A percentile compares a stretch with the other conserved stretches of the same genome.
Conservation (phyloP, 2,888 invertebrate genomes). For the Cheilosia pagana region DNA sequence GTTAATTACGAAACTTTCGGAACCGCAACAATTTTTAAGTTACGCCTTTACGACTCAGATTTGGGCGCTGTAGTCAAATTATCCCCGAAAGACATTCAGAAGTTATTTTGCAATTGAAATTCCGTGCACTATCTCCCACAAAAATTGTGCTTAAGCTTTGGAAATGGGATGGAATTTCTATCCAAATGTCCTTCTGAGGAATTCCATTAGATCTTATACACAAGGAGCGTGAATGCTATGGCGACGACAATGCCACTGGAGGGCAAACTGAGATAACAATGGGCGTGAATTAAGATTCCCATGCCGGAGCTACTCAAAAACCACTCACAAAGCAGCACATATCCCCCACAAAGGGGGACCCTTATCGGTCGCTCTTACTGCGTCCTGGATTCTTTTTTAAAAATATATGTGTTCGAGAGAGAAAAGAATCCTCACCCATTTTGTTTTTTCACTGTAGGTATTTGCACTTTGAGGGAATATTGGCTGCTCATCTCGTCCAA, state of each 20-base stretch:
- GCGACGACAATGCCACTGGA: slow-evolving; percentile 8
- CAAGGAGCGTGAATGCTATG: slow-evolving; percentile 23
- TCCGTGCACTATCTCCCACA: slow-evolving; percentile 69
- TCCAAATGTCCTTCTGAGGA: slow-evolving; percentile 64
- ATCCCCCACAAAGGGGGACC: slow-evolving; percentile 38
- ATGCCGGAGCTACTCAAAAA: slow-evolving; percentile 63
- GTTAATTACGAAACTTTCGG: slow-evolving; percentile 72
- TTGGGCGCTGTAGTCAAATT: slow-evolving; percentile 46
- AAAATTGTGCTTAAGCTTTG: slow-evolving; percentile 61
- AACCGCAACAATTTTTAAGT: slow-evolving; percentile 72
- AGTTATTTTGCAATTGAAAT: slow-evolving; percentile 75
- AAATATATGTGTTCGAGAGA: slow-evolving; percentile 31
- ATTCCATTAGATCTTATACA: slow-evolving; percentile 66
- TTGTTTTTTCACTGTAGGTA: slow-evolving; percentile 27
- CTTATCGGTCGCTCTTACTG: slow-evolving; percentile 53
- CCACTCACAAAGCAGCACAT: no score
- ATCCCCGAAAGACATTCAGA: slow-evolving; percentile 70
- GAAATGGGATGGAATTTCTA: slow-evolving; percentile 67
- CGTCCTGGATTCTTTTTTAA: slow-evolving; percentile 32
- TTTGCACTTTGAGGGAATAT: slow-evolving; percentile 19
- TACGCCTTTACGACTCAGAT: slow-evolving; percentile 68
- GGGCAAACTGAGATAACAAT: slow-evolving; percentile 62
- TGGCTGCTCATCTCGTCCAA: slow-evolving; percentile 42
- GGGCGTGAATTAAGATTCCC: slow-evolving; percentile 63
- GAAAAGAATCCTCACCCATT: slow-evolving; percentile 22